Base-by-base conservation (phyloP, 2,113 vertebrate species). In the Henicopernis longicauda region DNA sequence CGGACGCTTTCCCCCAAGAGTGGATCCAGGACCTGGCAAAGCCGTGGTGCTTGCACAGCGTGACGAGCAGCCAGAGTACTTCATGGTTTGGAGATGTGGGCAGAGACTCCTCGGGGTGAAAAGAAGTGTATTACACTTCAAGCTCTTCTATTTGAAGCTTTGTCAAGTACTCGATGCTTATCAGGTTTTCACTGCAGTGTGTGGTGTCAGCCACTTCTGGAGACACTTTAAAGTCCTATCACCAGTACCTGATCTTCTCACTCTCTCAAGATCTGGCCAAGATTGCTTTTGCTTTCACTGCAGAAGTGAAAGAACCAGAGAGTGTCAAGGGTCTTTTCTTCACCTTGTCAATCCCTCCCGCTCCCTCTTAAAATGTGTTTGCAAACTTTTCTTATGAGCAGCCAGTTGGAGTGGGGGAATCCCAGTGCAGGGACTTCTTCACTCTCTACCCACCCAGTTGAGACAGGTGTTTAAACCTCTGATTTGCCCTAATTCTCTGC, bases 1-100 rank as follows among this genome's bases (percentile, higher is more conserved):
- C 9, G 7, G 47, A n/a, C 0, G 0, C 11, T 42, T 89, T 38
- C 31, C 27, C 17, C 22, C 0, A 0, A 50, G 23, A 44, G 17
- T 10, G 14, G 25, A 36, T 16, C n/a, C 27, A 55, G 77, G 29
- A 38, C 31, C 52, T 84, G 72, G 20, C 31, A 91, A 91, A 95
- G 36, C 40, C 11, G 2, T 1, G 6, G 29, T 78, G 52, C 11
- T 61, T 26, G 17, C 77, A 38, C 58, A 93, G 38, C 22, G 38
- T 0, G 1, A 65, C 11, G 38, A 59, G 44, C 61, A 92, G 27
- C 18, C 54, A 54, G 26, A 57, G 20, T 6, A 22, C 29, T 72
- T 72, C 7, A 20, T 1, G 4, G 6, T 62, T 54, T 69, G 59
- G 55, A 94, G 38, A 19, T 50, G 42, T 54, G 45, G 29, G 62